A percentile compares a stretch with the other conserved stretches of the same genome.
These are phyloP conservation scores for Bufo bufo DNA, from an alignment of 2,113 vertebrate species.

Conservation along the genomic window DNA sequence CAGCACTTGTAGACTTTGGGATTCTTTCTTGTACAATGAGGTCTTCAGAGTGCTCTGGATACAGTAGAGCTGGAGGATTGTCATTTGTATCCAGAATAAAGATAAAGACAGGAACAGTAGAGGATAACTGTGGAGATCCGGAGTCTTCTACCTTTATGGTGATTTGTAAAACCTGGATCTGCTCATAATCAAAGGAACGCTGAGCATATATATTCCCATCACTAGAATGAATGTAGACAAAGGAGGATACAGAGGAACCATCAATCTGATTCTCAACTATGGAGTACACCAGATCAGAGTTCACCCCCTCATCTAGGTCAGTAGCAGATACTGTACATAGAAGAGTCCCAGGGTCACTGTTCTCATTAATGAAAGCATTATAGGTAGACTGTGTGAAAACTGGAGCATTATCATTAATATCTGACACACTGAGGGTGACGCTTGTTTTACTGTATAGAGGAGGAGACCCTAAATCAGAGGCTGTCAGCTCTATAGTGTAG, in stretches of 20 bases:
- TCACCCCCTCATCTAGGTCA: slow-evolving; percentile 2
- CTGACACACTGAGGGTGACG: not conserved
- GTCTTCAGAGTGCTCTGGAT: slow-evolving; percentile 18
- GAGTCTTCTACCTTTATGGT: slow-evolving; percentile 17
- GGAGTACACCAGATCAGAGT: slow-evolving; percentile 11
- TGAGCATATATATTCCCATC: slow-evolving; percentile 11
- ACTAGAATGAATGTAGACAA: not conserved
- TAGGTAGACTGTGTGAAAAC: not conserved
- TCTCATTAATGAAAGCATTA: slow-evolving; percentile 17
- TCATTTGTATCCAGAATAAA: slow-evolving; percentile 26
- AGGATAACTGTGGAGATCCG: not conserved
- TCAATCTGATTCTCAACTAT: slow-evolving; percentile 4
- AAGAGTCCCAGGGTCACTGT: not conserved
- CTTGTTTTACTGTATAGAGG: not conserved
- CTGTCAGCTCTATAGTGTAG: slow-evolving; percentile 12
- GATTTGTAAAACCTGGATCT: slow-evolving; percentile 16
- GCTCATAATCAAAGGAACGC: slow-evolving; percentile 13
- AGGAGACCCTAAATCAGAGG: slow-evolving; percentile 6
- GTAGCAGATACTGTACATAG: slow-evolving; percentile 9
- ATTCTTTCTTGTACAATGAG: slow-evolving; percentile 18
- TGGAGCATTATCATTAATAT: slow-evolving; percentile 60
- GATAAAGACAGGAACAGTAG: not conserved
- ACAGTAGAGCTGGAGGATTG: slow-evolving; percentile 5
- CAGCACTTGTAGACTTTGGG: slow-evolving; percentile 8
- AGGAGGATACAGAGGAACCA: not conserved